phyloP scores from a whole-genome alignment of 2,888 invertebrate species.

The Dasypogon diadema region DNA sequence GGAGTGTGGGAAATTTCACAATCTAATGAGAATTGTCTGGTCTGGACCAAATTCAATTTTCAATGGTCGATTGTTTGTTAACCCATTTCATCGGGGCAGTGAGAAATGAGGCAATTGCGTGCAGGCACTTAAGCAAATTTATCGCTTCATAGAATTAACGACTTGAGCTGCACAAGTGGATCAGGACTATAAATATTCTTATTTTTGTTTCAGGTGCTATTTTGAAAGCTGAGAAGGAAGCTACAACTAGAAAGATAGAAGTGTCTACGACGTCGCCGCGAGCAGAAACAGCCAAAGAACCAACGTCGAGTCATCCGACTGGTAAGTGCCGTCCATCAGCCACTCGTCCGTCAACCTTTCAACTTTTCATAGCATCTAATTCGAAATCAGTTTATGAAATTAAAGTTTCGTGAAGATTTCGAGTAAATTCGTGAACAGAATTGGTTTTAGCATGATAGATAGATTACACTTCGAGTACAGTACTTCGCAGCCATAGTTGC shows the following conservation, averaged over 20 bases:
- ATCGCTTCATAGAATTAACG: not conserved
- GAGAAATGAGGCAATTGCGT: slow-evolving; percentile 24
- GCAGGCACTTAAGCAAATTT: slow-evolving; percentile 16
- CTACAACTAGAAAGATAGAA: slow-evolving; percentile 1
- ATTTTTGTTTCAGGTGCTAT: slow-evolving; percentile 35
- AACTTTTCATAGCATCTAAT: slow-evolving; percentile 3
- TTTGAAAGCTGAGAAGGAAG: slow-evolving; percentile 11
- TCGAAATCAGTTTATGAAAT: not conserved
- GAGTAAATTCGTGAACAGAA: slow-evolving; percentile 1
- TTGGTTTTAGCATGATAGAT: not conserved
- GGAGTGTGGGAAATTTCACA: slow-evolving; percentile 48
- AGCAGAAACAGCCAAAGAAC: slow-evolving; percentile 23
- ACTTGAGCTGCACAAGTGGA: not conserved
- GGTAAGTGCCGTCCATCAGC: slow-evolving; percentile 7
- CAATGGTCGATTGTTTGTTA: slow-evolving; percentile 44
- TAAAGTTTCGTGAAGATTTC: slow-evolving; percentile 4
- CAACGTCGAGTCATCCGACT: not conserved
- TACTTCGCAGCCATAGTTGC: not conserved
- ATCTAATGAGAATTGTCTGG: slow-evolving; percentile 14
- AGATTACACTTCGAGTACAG: not conserved
- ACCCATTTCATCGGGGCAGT: slow-evolving; percentile 12
- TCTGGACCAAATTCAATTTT: slow-evolving; percentile 39
- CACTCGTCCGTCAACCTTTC: slow-evolving; percentile 18
- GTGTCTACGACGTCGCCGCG: not conserved
- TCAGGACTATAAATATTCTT: slow-evolving; percentile 2